Base-by-base conservation (phyloP, 2,888 invertebrate species). In the Axea sp. region DNA sequence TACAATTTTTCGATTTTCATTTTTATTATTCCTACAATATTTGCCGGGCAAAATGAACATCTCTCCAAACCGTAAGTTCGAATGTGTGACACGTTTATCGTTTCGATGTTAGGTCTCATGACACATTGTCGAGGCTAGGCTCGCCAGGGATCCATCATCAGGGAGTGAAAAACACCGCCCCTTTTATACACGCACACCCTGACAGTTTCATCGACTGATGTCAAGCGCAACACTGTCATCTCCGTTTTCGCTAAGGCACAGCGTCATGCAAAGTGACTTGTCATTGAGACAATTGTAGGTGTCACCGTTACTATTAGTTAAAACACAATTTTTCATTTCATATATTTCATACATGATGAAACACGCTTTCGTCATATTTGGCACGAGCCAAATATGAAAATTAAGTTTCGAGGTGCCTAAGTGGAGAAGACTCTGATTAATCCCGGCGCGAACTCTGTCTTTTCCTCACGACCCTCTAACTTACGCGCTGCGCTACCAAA, bases 361-460 rank as follows among this genome's bases (percentile, higher is more conserved):
- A n/a, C n/a, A n/a, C n/a, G n/a, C n/a, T n/a, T n/a, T n/a, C n/a
- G n/a, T n/a, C n/a, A n/a, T n/a, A n/a, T n/a, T n/a, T n/a, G n/a
- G n/a, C n/a, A n/a, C n/a, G n/a, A n/a, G n/a, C n/a, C n/a, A n/a
- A n/a, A n/a, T n/a, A n/a, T n/a, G n/a, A 84, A 86, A 87, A 87
- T 87, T 86, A 86, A 87, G 86, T 87, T 87, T 87, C 83, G 80
- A 75, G 80, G 77, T 74, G 78, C 77, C 82, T 84, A 84, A 86
- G 84, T 83, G 83, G 77, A 81, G 82, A 80, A 83, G 83, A 84
- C 83, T 83, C 84, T 86, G 85, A 86, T 86, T 86, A 86, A 85
- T 83, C 80, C 75, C 72, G 77, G 60, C 69, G 76, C 78, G 71
- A 80, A 79, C 81, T 80, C 79, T 77, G 78, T 77, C 82, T 82